Evolutionary conservation across 2,888 invertebrate species (phyloP).

Genomic region (Colostygia pectinataria): DNA sequence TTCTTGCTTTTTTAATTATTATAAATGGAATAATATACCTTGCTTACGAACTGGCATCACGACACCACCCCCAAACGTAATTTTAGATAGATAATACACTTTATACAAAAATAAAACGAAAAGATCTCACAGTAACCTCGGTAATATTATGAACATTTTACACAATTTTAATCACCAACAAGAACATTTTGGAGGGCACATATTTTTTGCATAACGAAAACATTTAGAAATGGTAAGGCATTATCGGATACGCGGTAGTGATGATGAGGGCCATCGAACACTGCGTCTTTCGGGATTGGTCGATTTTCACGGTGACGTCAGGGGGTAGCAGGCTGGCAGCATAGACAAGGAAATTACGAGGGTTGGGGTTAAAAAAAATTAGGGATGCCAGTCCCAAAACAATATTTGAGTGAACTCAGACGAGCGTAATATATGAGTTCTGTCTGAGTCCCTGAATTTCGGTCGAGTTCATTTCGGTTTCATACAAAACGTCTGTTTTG

Average conservation of each 20-base stretch:
- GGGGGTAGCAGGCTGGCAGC: slow-evolving; percentile 79
- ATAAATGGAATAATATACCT: slow-evolving; percentile 65
- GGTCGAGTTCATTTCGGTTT: no score
- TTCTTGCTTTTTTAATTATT: neutral
- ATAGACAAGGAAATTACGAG: slow-evolving; percentile 71
- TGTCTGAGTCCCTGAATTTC: no score
- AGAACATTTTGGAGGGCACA: slow-evolving; percentile 62
- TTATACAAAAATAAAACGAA: slow-evolving; percentile 60
- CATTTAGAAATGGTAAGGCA: slow-evolving; percentile 66
- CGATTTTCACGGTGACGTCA: slow-evolving; percentile 85
- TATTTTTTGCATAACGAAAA: slow-evolving; percentile 71
- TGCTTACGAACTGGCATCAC: slow-evolving; percentile 90
- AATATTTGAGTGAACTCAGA: neutral
- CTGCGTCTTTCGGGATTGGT: slow-evolving; percentile 83
- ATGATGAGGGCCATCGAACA: slow-evolving; percentile 71
- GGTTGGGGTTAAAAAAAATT: slow-evolving; percentile 50
- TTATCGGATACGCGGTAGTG: slow-evolving; percentile 66
- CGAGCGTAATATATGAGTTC: no score
- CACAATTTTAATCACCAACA: slow-evolving; percentile 64
- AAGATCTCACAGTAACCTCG: slow-evolving; percentile 60
- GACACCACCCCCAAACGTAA: slow-evolving; percentile 79
- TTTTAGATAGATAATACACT: slow-evolving; percentile 67
- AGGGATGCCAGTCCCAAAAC: slow-evolving; percentile 35
- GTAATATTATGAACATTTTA: slow-evolving; percentile 62
- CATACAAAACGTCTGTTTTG: no score